A percentile compares a stretch with the other conserved stretches of the same genome.
Conservation (phyloP, 2,888 invertebrate genomes). For the Cartodere bifasciata region DNA sequence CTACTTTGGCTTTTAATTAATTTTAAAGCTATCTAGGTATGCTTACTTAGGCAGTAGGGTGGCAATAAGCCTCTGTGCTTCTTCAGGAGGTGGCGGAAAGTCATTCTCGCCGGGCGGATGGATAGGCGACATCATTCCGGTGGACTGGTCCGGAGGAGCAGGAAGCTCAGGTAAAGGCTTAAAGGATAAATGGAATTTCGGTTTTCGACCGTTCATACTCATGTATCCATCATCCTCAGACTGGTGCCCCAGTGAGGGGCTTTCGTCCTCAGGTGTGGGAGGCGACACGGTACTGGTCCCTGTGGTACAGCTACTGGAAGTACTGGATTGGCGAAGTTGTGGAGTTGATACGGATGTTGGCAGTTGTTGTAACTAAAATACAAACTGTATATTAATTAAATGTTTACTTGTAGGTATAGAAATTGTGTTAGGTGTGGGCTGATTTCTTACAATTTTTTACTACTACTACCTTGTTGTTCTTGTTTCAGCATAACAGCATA, state of each 20-base stretch:
- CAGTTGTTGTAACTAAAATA: slow-evolving; percentile 35
- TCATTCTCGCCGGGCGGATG: slow-evolving; percentile 32
- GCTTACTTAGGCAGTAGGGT: slow-evolving; percentile 61
- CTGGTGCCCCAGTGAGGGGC: slow-evolving; percentile 70
- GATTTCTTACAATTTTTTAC: no score
- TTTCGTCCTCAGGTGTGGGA: slow-evolving; percentile 48
- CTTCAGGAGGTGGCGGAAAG: slow-evolving; percentile 65
- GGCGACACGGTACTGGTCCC: slow-evolving; percentile 33
- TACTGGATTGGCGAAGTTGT: slow-evolving; percentile 34
- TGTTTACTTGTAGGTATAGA: no score
- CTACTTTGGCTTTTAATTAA: no score
- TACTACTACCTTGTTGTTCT: no score
- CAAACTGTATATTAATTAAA: no score
- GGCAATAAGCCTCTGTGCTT: slow-evolving; percentile 63
- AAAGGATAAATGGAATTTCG: slow-evolving; percentile 60
- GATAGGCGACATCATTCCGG: slow-evolving; percentile 26
- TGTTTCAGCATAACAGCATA: no score
- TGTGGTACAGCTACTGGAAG: slow-evolving; percentile 33
- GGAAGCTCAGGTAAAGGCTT: slow-evolving; percentile 46
- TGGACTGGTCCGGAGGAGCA: slow-evolving; percentile 36
- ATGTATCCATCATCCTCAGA: slow-evolving; percentile 87
- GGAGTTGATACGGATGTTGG: slow-evolving; percentile 28
- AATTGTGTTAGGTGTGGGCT: no score
- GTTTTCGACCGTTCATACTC: slow-evolving; percentile 81
- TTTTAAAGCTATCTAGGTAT: no score